These are phyloP conservation scores for Bilobella aurantiaca DNA, from an alignment of 1,140 invertebrate species.

Conservation along the genomic window DNA sequence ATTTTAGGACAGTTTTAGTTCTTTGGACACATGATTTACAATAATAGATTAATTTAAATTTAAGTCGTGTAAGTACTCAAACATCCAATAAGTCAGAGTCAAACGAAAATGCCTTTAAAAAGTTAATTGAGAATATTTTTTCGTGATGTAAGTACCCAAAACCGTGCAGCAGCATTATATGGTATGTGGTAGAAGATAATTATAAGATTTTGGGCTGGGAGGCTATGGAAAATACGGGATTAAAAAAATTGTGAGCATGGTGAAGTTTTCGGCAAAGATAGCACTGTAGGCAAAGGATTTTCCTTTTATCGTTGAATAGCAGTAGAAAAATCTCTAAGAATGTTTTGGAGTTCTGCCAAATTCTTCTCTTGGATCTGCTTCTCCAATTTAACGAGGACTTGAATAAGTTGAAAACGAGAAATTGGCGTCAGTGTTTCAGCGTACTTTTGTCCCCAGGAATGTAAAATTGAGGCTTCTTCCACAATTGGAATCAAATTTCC, in stretches of 20 bases:
- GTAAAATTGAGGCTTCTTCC: slow-evolving; percentile 32
- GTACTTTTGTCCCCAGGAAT: slow-evolving; percentile 32
- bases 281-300: not conserved
- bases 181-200: not conserved
- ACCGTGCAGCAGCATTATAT: not conserved
- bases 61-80: not conserved
- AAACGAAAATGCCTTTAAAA: too few species aligned
- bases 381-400: slow-evolving; percentile 29
- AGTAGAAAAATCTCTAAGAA: slow-evolving; percentile 31
- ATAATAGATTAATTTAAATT: not conserved
- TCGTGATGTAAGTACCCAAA: not conserved
- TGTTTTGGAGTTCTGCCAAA: slow-evolving; percentile 32
- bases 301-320: slow-evolving; percentile 30
- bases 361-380: slow-evolving; percentile 32
- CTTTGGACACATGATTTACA: slow-evolving; percentile 5
- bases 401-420: slow-evolving; percentile 29
- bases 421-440: slow-evolving; percentile 32
- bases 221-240: not conserved
- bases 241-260: not conserved
- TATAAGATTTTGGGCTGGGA: not conserved
- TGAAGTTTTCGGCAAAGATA: not conserved
- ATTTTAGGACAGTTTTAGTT: not conserved
- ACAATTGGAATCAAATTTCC: slow-evolving; percentile 35
- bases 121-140: too few species aligned
- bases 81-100: not conserved